Base-by-base conservation (phyloP, 2,113 vertebrate genomes). In the Brienomyrus longianalis region DNA sequence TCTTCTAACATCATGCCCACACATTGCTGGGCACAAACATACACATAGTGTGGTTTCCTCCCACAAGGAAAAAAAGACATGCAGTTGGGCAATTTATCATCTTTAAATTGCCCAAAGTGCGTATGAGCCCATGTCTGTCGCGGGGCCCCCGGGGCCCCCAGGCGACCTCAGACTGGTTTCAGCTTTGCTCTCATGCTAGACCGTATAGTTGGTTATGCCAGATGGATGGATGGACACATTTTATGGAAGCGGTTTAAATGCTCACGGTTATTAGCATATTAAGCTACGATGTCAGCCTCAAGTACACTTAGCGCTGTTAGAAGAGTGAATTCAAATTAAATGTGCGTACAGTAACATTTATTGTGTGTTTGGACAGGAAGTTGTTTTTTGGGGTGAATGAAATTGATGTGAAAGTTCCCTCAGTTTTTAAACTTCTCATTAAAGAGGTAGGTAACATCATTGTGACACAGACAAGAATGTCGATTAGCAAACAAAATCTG, bases 341-440 rank as follows among this genome's bases (percentile, higher is more conserved):
- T 59, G n/a, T 39, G 0, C 35, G 3, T 83, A 48, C 52, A 27
- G n/a, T 83, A 83, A 83, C 27, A n/a, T 83, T 10, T 77, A 54
- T 89, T 52, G 45, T 48, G 13, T 70, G 45, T 89, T 87, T 92
- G 95, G 92, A 89, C 92, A 99, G 98, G 95, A 98, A 94, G 95
- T 94, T 97, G 91, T 98, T 99, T 96, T 99, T 98, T 92, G 98
- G 98, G 95, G 94, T 97, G 94, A 99, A 99, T 96, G 98, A 99
- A 96, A 99, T 99, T 92, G 95, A 96, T 94, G 98, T 99, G 95
- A 99, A 99, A 98, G 98, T 99, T 97, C 98, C 98, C 98, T 99
- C 98, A 93, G 93, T 98, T 96, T 98, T 98, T 96, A 99, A 99
- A 95, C 98, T 99, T 95, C 97, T 99, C 94, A 96, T 99, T 95